Conservation (phyloP, 1,140 invertebrate species). For the Ruditapes philippinarum region DNA sequence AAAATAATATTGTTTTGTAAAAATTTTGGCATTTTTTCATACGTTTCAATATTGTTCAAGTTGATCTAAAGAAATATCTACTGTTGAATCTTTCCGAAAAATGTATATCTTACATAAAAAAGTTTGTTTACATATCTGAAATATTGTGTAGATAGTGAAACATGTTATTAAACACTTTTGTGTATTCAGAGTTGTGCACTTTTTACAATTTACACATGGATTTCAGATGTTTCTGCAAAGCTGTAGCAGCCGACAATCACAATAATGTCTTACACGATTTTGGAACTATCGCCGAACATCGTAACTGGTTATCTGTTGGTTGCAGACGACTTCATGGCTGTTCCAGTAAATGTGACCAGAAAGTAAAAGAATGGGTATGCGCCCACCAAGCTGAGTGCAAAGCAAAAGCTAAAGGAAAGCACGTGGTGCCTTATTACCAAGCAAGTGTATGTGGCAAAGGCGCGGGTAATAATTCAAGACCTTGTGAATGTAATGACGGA, state of each 20-base stretch:
- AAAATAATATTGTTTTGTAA: no score
- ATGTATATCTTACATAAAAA: no score
- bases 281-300: neutral
- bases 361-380: neutral
- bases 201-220: no score
- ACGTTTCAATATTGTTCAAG: no score
- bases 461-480: neutral
- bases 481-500: neutral
- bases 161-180: no score
- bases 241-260: neutral
- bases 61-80: no score
- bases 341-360: neutral
- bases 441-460: neutral
- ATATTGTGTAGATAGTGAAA: no score
- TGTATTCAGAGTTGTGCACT: no score
- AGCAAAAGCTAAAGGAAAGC: neutral
- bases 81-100: no score
- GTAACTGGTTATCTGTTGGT: neutral
- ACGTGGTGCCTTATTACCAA: neutral
- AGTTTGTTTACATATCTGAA: no score
- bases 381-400: neutral
- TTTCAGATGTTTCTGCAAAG: constrained; percentile 26
- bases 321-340: neutral
- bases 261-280: constrained; percentile 5
- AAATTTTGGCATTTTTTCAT: no score